phyloP scores from a whole-genome alignment of 2,113 vertebrate species.

The Zeus faber region DNA sequence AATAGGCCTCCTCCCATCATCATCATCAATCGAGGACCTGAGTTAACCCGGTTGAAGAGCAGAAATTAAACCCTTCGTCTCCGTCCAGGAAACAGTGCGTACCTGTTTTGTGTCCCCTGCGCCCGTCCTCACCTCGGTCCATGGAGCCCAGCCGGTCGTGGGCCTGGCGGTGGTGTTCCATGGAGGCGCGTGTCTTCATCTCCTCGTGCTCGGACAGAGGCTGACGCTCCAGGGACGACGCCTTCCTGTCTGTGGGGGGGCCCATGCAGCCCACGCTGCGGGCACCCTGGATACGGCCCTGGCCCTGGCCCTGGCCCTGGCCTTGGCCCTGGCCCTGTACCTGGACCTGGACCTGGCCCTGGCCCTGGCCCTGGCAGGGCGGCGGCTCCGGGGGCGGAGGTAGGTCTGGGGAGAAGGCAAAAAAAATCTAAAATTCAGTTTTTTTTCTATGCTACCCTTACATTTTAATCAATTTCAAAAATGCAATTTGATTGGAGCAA shows the following conservation, averaged over 20 bases:
- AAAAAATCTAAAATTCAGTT: too few relatives aligned
- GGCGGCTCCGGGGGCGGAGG: slow-evolving; percentile 98
- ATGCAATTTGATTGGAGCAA: too few relatives aligned
- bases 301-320: slow-evolving; percentile 86
- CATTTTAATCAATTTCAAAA: too few relatives aligned
- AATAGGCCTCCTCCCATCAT: too few relatives aligned
- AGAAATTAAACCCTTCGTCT: background rate
- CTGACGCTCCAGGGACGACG: slow-evolving; percentile 91
- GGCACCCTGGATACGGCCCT: slow-evolving; percentile 81
- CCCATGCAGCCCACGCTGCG: slow-evolving; percentile 73
- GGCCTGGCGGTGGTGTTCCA: slow-evolving; percentile 87
- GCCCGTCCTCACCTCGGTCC: slow-evolving; percentile 85
- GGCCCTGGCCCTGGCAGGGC: slow-evolving; percentile 87
- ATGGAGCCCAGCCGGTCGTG: slow-evolving; percentile 84
- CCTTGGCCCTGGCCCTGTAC: slow-evolving; percentile 83
- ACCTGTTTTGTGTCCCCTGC: slow-evolving; percentile 87
- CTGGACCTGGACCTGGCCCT: slow-evolving; percentile 83
- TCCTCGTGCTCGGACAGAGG: slow-evolving; percentile 83
- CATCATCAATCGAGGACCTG: too few relatives aligned
- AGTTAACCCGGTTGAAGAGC: too few relatives aligned
- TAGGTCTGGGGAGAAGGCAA: slow-evolving; percentile 80
- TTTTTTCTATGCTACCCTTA: too few relatives aligned
- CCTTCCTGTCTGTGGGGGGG: slow-evolving; percentile 84
- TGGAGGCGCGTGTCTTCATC: slow-evolving; percentile 82
- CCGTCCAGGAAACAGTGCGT: slow-evolving; percentile 53